Conservation (phyloP, 2,888 invertebrate genomes). For the Macaria liturata region DNA sequence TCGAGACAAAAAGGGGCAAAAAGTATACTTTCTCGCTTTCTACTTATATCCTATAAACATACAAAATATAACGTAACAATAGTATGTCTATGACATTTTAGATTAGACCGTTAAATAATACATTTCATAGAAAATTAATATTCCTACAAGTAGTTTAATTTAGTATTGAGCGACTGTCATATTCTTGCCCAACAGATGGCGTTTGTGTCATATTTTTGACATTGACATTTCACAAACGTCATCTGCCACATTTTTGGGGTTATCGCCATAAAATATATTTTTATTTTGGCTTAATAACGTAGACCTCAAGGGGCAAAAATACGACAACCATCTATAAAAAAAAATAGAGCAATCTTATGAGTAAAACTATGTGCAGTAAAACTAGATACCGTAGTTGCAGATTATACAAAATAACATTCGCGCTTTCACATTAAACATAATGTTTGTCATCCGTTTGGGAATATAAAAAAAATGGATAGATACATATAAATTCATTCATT, state of each 20-base stretch:
- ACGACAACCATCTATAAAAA: constrained; percentile 3
- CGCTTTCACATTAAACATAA: no score
- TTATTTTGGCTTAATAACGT: no score
- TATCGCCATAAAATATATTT: no score
- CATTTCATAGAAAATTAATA: constrained; percentile 37
- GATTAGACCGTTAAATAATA: constrained; percentile 38
- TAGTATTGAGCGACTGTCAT: constrained; percentile 8
- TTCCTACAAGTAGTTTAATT: background rate
- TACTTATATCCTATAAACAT: no score
- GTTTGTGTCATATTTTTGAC: background rate
- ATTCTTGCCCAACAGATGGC: constrained; percentile 4
- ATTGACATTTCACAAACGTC: background rate
- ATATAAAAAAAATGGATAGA: no score
- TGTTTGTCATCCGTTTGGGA: no score
- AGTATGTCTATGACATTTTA: constrained; percentile 45
- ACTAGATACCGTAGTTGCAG: no score
- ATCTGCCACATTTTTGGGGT: background rate
- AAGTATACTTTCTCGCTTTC: no score
- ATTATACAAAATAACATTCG: no score
- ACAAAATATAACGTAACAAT: constrained; percentile 19
- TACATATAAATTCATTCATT: no score
- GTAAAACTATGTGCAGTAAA: constrained; percentile 2
- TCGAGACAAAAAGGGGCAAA: constrained; percentile 1
- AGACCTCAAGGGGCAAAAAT: constrained; percentile 1
- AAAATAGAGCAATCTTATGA: constrained; percentile 5